phyloP scores from a whole-genome alignment of 2,113 vertebrate genomes.

The Thinocorus orbignyianus region DNA sequence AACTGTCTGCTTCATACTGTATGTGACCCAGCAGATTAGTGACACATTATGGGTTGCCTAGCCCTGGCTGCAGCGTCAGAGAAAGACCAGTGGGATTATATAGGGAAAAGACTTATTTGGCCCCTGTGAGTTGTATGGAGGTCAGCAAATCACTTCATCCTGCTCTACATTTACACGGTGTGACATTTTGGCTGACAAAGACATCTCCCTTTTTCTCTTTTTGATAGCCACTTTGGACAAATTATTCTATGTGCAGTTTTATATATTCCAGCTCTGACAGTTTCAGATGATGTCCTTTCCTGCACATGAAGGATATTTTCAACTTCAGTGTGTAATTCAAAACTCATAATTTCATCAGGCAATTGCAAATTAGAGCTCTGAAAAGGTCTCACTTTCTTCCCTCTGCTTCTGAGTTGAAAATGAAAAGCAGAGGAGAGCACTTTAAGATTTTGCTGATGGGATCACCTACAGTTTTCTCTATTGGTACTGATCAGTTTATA shows the following conservation, averaged over 20 bases:
- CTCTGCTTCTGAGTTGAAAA: background rate
- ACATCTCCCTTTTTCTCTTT: slow-evolving; percentile 4
- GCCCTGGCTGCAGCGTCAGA: background rate
- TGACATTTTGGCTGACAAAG: slow-evolving; percentile 1
- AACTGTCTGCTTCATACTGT: background rate
- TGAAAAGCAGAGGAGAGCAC: background rate
- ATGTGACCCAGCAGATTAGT: background rate
- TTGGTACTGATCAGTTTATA: background rate
- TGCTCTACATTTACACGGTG: slow-evolving; percentile 19
- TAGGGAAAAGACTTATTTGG: background rate
- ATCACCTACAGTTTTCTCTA: background rate
- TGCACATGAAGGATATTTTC: background rate
- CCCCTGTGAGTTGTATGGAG: background rate
- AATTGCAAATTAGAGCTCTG: background rate
- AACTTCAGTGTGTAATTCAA: background rate
- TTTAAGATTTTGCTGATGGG: background rate
- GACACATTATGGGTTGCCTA: background rate
- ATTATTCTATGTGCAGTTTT: background rate
- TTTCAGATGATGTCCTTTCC: background rate
- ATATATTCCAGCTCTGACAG: background rate
- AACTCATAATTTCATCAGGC: background rate
- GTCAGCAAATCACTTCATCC: background rate
- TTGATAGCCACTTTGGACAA: background rate
- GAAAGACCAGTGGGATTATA: background rate
- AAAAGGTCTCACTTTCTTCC: background rate